Evolutionary conservation across 2,113 vertebrate genomes (phyloP).

Genomic region (Galbula dea): DNA sequence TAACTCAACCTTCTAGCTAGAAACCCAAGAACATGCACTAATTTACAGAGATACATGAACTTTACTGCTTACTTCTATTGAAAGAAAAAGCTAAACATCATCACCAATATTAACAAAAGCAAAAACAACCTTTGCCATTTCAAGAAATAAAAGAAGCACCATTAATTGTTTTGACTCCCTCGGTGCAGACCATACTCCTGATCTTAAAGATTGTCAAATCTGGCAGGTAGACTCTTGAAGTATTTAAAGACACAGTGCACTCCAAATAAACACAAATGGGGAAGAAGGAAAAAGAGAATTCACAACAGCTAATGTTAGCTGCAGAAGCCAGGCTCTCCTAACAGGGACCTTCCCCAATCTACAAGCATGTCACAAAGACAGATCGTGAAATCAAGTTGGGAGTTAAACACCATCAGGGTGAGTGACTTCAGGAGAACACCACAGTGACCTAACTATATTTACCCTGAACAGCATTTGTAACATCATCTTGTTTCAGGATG

Average conservation of each 20-base stretch:
- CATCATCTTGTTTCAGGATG: fast-evolving
- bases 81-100: not conserved
- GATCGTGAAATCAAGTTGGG: not conserved
- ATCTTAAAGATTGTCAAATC: not conserved
- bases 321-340: not conserved
- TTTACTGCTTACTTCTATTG: not conserved
- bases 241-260: not conserved
- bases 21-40: not conserved
- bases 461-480: not conserved
- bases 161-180: not conserved
- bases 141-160: not conserved
- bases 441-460: not conserved
- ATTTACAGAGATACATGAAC: not conserved
- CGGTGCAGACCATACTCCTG: not conserved
- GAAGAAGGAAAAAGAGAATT: not conserved
- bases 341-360: not conserved
- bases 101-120: not conserved
- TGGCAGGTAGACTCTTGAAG: not conserved
- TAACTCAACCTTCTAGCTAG: not conserved
- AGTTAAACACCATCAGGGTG: not conserved
- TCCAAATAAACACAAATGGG: not conserved
- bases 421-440: not conserved
- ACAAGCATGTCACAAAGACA: not conserved
- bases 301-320: not conserved
- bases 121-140: not conserved